A percentile compares a stretch with the other conserved stretches of the same genome.
phyloP scores from a whole-genome alignment of 2,888 invertebrate species.

The Scaptomyza tumidula region DNA sequence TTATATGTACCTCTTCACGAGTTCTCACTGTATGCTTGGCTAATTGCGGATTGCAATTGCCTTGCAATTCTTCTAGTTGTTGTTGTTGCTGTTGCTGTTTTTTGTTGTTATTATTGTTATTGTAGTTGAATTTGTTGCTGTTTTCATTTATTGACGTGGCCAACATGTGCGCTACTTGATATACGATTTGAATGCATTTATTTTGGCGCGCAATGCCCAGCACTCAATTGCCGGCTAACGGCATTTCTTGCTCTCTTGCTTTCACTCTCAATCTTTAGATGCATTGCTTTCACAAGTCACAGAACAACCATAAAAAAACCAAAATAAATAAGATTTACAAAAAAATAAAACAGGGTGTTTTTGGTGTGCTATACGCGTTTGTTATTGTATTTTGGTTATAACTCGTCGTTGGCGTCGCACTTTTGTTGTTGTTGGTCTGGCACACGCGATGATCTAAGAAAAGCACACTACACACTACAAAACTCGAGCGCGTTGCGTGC shows the following conservation, averaged over 20 bases:
- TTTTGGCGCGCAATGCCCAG: conserved; percentile 61
- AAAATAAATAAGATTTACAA: conserved; percentile 9
- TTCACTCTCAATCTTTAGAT: neutral
- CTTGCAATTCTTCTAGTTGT: conserved; percentile 23
- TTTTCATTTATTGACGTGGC: conserved; percentile 28
- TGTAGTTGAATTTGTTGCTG: conserved; percentile 25
- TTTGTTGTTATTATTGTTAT: conserved; percentile 23
- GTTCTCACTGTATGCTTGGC: conserved; percentile 30
- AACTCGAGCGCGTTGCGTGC: conserved; percentile 17
- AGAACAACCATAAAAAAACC: conserved; percentile 13
- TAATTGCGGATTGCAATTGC: conserved; percentile 33
- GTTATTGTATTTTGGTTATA: conserved; percentile 1
- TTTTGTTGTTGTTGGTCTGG: conserved; percentile 18
- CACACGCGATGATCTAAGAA: conserved; percentile 37
- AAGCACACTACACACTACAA: conserved; percentile 1
- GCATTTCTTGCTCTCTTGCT: conserved; percentile 21
- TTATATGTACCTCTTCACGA: conserved; percentile 3
- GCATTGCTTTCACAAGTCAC: conserved; percentile 11
- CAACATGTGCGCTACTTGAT: conserved; percentile 40
- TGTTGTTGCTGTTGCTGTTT: conserved; percentile 27
- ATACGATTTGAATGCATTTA: conserved; percentile 50
- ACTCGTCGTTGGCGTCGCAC: conserved; percentile 20
- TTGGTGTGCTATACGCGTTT: conserved; percentile 4
- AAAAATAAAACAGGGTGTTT: conserved; percentile 8
- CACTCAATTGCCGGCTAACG: conserved; percentile 47